phyloP scores from a whole-genome alignment of 2,113 vertebrate species.

The Cheilinus undulatus region DNA sequence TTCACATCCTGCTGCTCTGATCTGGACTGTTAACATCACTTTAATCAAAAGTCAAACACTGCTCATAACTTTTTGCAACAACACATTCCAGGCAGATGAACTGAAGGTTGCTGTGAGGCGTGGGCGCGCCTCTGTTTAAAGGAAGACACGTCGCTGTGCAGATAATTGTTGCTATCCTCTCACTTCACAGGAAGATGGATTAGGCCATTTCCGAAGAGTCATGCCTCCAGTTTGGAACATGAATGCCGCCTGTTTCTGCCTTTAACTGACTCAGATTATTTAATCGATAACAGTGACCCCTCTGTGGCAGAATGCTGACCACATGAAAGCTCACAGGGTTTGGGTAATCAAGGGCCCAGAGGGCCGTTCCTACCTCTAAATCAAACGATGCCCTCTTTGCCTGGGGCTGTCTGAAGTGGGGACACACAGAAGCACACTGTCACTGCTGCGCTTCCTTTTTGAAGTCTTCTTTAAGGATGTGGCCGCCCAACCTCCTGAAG shows the following conservation, averaged over 20 bases:
- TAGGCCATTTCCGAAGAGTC: slow-evolving; percentile 72
- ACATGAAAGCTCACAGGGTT: slow-evolving; percentile 78
- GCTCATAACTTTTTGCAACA: slow-evolving; percentile 56
- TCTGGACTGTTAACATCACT: slow-evolving; percentile 65
- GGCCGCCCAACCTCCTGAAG: slow-evolving; percentile 38
- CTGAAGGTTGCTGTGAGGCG: slow-evolving; percentile 27
- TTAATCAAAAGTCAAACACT: slow-evolving; percentile 69
- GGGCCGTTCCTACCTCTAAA: slow-evolving; percentile 72
- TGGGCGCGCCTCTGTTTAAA: slow-evolving; percentile 47
- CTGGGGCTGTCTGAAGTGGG: slow-evolving; percentile 59
- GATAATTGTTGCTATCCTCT: slow-evolving; percentile 78
- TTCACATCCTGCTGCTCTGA: slow-evolving; percentile 49
- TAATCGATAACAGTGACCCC: slow-evolving; percentile 82
- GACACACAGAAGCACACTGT: slow-evolving; percentile 68
- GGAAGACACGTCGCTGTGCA: slow-evolving; percentile 49
- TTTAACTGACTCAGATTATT: slow-evolving; percentile 78
- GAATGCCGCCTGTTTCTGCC: slow-evolving; percentile 75
- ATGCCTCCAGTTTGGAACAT: slow-evolving; percentile 58
- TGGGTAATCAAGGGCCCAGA: slow-evolving; percentile 70
- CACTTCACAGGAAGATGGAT: slow-evolving; percentile 80
- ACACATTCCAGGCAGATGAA: slow-evolving; percentile 68
- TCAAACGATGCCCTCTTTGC: slow-evolving; percentile 66
- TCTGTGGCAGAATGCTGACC: slow-evolving; percentile 70
- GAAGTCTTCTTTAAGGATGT: slow-evolving; percentile 56
- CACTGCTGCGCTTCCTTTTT: slow-evolving; percentile 47